These are phyloP conservation scores for Eulithis prunata DNA, from an alignment of 2,888 invertebrate genomes.

Conservation along the genomic window DNA sequence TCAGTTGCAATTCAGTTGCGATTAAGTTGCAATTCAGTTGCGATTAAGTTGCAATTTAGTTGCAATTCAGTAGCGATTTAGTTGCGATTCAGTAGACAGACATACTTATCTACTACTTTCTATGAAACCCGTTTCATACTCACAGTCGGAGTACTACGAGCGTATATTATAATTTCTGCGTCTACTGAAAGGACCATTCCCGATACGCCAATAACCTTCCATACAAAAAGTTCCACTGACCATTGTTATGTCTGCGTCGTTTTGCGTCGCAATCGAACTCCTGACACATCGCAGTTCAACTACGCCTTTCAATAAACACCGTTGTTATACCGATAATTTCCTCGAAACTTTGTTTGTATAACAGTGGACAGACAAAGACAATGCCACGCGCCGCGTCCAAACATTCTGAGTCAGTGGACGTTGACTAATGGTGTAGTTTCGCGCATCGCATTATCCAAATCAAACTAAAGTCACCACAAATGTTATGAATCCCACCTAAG, in stretches of 20 bases:
- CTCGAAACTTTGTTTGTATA: conserved; percentile 73
- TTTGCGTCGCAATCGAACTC: conserved; percentile 26
- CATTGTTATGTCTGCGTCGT: conserved; percentile 40
- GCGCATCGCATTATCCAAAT: conserved; percentile 22
- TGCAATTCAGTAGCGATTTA: too few relatives aligned
- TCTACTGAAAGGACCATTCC: too few relatives aligned
- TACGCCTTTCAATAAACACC: conserved; percentile 63
- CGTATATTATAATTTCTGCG: too few relatives aligned
- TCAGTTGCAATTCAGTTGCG: too few relatives aligned
- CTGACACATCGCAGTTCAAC: conserved; percentile 40
- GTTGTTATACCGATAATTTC: conserved; percentile 57
- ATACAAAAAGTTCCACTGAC: conserved; percentile 15
- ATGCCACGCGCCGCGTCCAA: conserved; percentile 78
- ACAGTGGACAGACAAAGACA: conserved; percentile 71
- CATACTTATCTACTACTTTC: too few relatives aligned
- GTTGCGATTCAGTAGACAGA: too few relatives aligned
- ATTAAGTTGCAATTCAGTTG: too few relatives aligned
- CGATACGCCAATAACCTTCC: too few relatives aligned
- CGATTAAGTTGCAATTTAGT: too few relatives aligned
- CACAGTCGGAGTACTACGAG: too few relatives aligned
- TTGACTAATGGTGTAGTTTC: conserved; percentile 25
- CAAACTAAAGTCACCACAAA: not conserved
- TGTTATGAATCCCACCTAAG: too few relatives aligned
- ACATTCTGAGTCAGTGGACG: conserved; percentile 60
- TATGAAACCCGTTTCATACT: too few relatives aligned